phyloP scores from a whole-genome alignment of 2,113 vertebrate species.

The Ginglymostoma cirratum region DNA sequence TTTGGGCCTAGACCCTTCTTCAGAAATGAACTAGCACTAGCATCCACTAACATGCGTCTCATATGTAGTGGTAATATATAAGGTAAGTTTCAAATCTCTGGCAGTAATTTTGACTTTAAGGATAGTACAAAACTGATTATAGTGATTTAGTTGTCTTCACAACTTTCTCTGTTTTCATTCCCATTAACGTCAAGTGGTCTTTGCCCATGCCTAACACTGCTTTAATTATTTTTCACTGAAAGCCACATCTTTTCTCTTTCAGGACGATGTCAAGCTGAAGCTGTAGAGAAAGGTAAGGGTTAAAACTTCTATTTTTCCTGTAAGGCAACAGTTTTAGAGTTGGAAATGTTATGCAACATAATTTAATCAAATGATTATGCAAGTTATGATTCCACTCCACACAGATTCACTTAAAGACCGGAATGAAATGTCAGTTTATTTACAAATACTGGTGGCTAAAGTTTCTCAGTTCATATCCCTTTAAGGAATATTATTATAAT shows the following conservation, averaged over 20 bases:
- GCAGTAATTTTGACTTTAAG: background rate
- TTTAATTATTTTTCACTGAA: background rate
- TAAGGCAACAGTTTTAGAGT: background rate
- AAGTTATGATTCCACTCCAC: background rate
- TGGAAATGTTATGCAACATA: background rate
- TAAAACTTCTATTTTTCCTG: background rate
- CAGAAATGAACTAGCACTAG: too few species aligned
- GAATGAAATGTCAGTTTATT: background rate
- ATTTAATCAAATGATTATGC: background rate
- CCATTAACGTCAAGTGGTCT: background rate
- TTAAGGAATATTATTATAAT: background rate
- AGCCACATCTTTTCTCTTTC: slow-evolving; percentile 46
- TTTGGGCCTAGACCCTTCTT: too few species aligned
- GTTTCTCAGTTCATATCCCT: background rate
- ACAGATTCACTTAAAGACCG: background rate
- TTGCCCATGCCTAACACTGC: too few species aligned
- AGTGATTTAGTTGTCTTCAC: background rate
- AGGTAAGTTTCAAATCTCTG: background rate
- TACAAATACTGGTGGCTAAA: background rate
- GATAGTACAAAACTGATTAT: background rate
- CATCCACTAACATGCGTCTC: background rate
- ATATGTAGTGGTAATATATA: background rate
- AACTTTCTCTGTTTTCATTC: background rate
- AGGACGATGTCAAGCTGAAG: slow-evolving; percentile 62
- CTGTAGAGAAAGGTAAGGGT: slow-evolving; percentile 63